phyloP scores from a whole-genome alignment of 1,140 invertebrate genomes.

The Trichonephila clavata region DNA sequence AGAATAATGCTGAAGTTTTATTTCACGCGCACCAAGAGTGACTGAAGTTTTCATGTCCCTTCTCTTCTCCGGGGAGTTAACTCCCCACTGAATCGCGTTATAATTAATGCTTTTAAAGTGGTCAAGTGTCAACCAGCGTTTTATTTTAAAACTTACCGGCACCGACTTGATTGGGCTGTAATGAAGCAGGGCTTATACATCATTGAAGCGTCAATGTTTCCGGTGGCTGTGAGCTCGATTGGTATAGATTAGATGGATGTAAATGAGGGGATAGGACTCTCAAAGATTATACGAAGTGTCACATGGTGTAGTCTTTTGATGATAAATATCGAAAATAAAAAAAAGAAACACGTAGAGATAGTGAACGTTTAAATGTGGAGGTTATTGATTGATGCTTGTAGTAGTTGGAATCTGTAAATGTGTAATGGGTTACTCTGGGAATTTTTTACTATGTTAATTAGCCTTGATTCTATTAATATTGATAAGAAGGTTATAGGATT shows the following conservation, averaged over 20 bases:
- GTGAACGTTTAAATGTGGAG: neutral
- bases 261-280: neutral
- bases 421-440: too few relatives aligned
- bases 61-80: slow-evolving; percentile 10
- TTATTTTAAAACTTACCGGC: slow-evolving; percentile 65
- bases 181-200: slow-evolving; percentile 28
- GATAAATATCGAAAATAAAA: neutral
- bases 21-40: slow-evolving; percentile 40
- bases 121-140: slow-evolving; percentile 72
- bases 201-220: slow-evolving; percentile 29
- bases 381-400: neutral
- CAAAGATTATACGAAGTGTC: slow-evolving; percentile 3
- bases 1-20: slow-evolving; percentile 52
- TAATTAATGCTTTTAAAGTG: slow-evolving; percentile 74
- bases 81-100: neutral
- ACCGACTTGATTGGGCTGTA: slow-evolving; percentile 25
- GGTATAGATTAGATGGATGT: slow-evolving; percentile 10
- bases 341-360: neutral
- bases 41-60: neutral
- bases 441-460: too few relatives aligned
- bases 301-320: slow-evolving; percentile 6
- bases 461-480: too few relatives aligned
- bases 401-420: neutral
- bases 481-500: too few relatives aligned
- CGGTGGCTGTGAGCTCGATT: slow-evolving; percentile 2